Base-by-base conservation (phyloP, 2,113 vertebrate genomes). In the Chamaea fasciata region DNA sequence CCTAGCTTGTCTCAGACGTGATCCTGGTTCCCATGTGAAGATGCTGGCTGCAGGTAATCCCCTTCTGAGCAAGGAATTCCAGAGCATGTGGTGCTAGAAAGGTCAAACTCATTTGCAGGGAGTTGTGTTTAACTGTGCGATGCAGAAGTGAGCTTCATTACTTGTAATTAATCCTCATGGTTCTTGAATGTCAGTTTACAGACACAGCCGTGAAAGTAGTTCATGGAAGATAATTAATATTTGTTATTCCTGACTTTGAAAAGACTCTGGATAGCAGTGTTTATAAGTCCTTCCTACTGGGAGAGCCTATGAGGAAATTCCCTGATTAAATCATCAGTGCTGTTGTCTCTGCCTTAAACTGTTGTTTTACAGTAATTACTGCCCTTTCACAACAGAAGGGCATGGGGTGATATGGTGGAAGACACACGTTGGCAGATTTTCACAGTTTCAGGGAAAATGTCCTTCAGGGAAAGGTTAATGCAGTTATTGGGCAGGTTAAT, bases 51-150 rank as follows among this genome's bases (percentile, higher is more conserved):
- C 41, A 73, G 86, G 83, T 95, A 90, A 77, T 92, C 80, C 78
- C 52, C 33, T 91, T 92, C 90, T 62, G 50, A 77, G 50, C 71
- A 67, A 93, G 93, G 77, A 91, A 96, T 84, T 93, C 89, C 89
- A 87, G 80, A 94, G 49, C 71, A 87, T 11, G 24, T 44, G 11
- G 56, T 56, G 89, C 78, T 84, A 64, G 80, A 97, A 97, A 97
- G 96, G 97, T 97, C 96, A 97, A 89, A 95, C 85, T 95, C 91
- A 94, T 97, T 94, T 96, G 86, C 91, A 68, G 91, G 90, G 95
- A 95, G 91, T 60, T 89, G 81, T 79, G 94, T 93, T 97, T 96
- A 97, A 97, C 89, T 44, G 68, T 26, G 78, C 70, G 17, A 87
- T 91, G 92, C 86, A 89, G 88, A 96, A 97, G 55, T 85, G 81